Conservation (phyloP, 2,797 vertebrate genomes). For the Amazona ochrocephala region DNA sequence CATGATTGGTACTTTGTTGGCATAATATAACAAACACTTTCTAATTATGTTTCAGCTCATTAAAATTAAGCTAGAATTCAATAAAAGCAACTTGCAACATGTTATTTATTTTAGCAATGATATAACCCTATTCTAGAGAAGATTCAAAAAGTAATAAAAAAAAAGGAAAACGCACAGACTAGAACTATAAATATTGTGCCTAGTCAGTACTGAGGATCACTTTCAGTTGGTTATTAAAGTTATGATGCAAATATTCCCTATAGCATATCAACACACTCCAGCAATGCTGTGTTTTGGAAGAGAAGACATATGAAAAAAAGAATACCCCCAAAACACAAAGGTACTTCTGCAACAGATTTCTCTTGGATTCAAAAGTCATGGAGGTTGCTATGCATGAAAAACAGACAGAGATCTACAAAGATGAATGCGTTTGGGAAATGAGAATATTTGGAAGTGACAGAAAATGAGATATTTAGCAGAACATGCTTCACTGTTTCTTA, state of each 20-base stretch:
- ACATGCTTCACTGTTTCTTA: not conserved
- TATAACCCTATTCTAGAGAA: not conserved
- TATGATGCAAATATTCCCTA: constrained; percentile 4
- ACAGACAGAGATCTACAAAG: not conserved
- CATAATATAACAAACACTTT: constrained; percentile 28
- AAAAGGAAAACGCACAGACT: not conserved
- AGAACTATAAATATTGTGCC: not conserved
- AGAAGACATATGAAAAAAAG: not conserved
- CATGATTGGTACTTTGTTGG: constrained; percentile 35
- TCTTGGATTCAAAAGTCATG: not conserved
- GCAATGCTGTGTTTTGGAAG: not conserved
- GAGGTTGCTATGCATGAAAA: not conserved
- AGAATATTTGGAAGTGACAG: not conserved
- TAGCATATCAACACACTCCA: not conserved
- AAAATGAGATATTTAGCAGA: not conserved
- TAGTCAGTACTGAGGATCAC: not conserved
- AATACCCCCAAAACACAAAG: not conserved
- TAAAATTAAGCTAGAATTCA: constrained; percentile 35
- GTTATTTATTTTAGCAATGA: constrained; percentile 15
- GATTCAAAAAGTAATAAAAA: not conserved
- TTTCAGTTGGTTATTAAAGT: not conserved
- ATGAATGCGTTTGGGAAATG: not conserved
- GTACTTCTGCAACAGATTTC: not conserved
- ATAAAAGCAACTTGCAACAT: not conserved
- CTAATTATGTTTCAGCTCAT: constrained; percentile 15